These are phyloP conservation scores for Aphelenchoides fujianensis DNA, from an alignment of 1,140 invertebrate species.

Conservation along the genomic window DNA sequence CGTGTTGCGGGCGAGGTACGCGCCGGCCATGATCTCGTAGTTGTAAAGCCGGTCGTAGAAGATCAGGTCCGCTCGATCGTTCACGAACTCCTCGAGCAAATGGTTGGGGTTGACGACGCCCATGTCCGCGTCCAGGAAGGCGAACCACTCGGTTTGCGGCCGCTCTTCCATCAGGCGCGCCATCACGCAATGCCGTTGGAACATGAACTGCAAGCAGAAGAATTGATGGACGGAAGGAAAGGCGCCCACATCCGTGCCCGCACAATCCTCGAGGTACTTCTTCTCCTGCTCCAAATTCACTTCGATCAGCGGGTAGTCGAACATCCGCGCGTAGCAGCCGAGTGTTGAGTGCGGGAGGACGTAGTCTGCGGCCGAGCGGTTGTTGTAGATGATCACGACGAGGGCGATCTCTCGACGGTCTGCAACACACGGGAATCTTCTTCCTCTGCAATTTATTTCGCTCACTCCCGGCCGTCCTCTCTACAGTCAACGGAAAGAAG, in stretches of 20 bases:
- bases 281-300: constrained; percentile 12
- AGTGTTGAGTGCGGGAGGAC: constrained; percentile 25
- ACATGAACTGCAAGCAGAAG: constrained; percentile 40
- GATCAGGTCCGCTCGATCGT: constrained; percentile 25
- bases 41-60: constrained; percentile 51
- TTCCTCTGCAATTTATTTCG: neutral
- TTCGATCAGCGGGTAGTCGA: constrained; percentile 27
- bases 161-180: constrained; percentile 29
- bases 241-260: constrained; percentile 28
- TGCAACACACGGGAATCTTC: too few species aligned
- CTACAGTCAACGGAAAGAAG: constrained; percentile 20
- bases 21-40: constrained; percentile 45
- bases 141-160: constrained; percentile 30
- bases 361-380: constrained; percentile 18
- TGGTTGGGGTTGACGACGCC: constrained; percentile 49
- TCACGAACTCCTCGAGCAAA: constrained; percentile 43
- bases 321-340: constrained; percentile 22
- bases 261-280: constrained; percentile 10
- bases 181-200: constrained; percentile 45
- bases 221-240: neutral
- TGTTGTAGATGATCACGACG: constrained; percentile 64
- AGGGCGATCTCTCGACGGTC: neutral
- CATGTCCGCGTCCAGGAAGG: constrained; percentile 52
- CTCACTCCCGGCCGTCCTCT: neutral
- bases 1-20: constrained; percentile 43